Percentiles rank a stretch among this genome's conserved stretches.
phyloP scores from a whole-genome alignment of 2,113 vertebrate genomes.

The Erythrocercus mccallii region DNA sequence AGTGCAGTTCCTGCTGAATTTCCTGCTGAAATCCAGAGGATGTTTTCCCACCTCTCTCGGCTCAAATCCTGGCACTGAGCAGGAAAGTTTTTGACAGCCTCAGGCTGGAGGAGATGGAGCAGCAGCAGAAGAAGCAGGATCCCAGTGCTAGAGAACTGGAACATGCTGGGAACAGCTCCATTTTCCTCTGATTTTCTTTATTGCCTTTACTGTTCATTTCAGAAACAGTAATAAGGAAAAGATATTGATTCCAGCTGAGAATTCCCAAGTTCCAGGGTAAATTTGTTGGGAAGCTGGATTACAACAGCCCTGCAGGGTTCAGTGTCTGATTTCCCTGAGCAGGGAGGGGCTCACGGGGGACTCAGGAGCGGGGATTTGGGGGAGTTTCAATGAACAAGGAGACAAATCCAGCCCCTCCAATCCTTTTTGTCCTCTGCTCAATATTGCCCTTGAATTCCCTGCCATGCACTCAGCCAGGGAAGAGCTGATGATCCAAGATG shows the following conservation, averaged over 20 bases:
- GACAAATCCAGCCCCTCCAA: neutral
- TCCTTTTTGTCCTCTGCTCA: neutral
- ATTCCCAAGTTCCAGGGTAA: neutral
- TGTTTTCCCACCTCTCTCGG: neutral
- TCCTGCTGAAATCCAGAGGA: neutral
- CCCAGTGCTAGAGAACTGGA: neutral
- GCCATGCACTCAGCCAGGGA: neutral
- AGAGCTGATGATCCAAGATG: slow-evolving; percentile 29
- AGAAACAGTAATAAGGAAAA: neutral
- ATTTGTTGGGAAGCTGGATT: neutral
- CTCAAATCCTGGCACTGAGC: neutral
- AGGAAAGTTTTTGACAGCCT: neutral
- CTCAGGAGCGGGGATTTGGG: neutral
- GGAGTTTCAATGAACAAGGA: neutral
- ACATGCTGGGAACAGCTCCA: neutral
- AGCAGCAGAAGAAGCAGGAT: neutral
- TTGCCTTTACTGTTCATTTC: neutral
- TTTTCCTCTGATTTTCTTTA: neutral
- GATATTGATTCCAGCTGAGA: neutral
- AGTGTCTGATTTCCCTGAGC: neutral
- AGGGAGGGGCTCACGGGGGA: neutral
- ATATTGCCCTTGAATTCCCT: slow-evolving; percentile 42
- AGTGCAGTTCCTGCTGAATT: neutral
- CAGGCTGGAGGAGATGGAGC: neutral
- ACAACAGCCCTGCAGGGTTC: neutral